These are phyloP conservation scores for Chaetodon auriga DNA, from an alignment of 2,113 vertebrate genomes.

Conservation along the genomic window DNA sequence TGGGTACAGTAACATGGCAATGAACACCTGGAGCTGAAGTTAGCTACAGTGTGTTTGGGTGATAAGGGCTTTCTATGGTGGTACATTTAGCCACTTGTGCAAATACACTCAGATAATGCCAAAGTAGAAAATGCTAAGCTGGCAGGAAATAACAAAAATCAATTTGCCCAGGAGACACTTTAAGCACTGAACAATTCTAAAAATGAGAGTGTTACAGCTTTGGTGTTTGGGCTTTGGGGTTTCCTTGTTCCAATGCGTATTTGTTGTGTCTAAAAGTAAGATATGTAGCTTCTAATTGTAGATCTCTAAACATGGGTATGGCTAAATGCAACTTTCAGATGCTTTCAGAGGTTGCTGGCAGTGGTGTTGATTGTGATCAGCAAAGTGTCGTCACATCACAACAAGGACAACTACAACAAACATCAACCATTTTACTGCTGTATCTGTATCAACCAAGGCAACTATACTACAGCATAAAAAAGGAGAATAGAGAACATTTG, in stretches of 20 bases:
- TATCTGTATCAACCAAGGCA: background rate
- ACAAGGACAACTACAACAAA: background rate
- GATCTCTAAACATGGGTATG: background rate
- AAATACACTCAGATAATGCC: constrained; percentile 61
- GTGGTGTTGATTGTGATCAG: background rate
- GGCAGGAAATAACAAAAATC: constrained; percentile 69
- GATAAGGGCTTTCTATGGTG: constrained; percentile 59
- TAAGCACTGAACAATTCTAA: constrained; percentile 38
- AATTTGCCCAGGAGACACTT: constrained; percentile 37
- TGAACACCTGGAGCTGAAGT: constrained; percentile 72
- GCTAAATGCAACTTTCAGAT: background rate
- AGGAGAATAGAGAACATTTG: background rate
- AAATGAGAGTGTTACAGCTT: constrained; percentile 25
- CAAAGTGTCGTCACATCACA: background rate
- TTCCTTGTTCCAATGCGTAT: constrained; percentile 17
- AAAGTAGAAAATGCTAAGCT: constrained; percentile 56
- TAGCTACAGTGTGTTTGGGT: constrained; percentile 55
- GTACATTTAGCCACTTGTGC: constrained; percentile 59
- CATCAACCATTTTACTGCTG: background rate
- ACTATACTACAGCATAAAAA: background rate
- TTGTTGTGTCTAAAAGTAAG: constrained; percentile 16
- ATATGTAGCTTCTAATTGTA: constrained; percentile 3
- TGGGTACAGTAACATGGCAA: constrained; percentile 69
- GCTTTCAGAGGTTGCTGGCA: background rate
- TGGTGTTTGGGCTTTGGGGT: constrained; percentile 21